phyloP scores from a whole-genome alignment of 2,797 vertebrate species.

The Oceanodroma leucorhoa region DNA sequence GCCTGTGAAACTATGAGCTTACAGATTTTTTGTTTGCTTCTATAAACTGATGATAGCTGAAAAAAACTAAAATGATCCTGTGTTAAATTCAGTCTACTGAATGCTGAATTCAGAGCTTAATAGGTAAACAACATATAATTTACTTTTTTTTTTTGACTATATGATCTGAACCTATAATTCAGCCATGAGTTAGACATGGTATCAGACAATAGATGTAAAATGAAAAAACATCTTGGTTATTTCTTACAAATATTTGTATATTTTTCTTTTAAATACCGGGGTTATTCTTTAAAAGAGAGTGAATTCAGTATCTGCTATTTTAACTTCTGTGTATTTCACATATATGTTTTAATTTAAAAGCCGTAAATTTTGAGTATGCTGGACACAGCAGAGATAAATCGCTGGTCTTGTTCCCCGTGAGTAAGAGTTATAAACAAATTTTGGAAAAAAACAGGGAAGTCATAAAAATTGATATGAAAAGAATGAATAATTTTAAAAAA shows the following conservation, averaged over 20 bases:
- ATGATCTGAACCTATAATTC: neutral
- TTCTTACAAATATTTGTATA: neutral
- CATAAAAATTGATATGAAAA: neutral
- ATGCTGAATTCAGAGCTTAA: neutral
- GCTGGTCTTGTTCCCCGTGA: neutral
- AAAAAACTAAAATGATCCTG: neutral
- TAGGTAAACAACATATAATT: neutral
- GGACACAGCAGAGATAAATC: neutral
- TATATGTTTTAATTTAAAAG: neutral
- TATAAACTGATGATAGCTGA: neutral
- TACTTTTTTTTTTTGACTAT: neutral
- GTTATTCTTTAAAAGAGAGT: neutral
- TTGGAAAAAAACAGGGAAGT: neutral
- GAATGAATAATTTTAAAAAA: neutral
- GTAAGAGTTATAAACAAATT: neutral
- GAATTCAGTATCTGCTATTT: neutral
- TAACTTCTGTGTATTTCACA: neutral
- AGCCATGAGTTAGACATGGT: neutral
- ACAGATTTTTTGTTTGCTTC: neutral
- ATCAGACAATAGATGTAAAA: neutral
- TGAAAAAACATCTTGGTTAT: neutral
- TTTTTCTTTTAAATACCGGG: neutral
- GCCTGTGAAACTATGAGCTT: neutral
- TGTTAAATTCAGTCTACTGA: neutral
- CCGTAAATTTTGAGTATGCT: neutral